Evolutionary conservation across 1,140 invertebrate genomes (phyloP), one percentile per base, ranked within the genome.

Genomic region (Homarus americanus): DNA sequence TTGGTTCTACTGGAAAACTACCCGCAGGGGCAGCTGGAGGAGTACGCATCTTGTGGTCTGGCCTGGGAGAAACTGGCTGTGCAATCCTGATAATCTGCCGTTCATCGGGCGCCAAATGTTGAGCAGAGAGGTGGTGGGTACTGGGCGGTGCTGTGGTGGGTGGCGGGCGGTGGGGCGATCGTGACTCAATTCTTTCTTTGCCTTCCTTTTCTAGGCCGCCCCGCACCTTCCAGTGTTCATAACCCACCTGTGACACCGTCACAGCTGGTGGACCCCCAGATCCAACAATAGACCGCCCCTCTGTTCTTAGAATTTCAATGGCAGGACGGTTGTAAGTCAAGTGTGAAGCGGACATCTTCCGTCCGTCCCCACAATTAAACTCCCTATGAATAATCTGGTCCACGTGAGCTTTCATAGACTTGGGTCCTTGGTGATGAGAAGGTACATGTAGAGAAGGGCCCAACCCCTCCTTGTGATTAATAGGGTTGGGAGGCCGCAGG

Each of bases 51-150:
- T 89, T 82, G 34, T 91, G 83, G 36, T 90, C 91, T 15, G 90
- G 91, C 41, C 91, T 73, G 10, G 93, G 93, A 78, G 94, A 94
- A 40, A 93, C 93, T 3, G 95, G 94, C 91, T 97, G 96, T 10
- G 96, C 96, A 87, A 97, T 96, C 9, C 97, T 95, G 44, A 97
- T 97, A 72, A 97, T 97, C 93, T 97, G 96, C 63, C 96, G 95
- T 93, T 97, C 97, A 93, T 97, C 96, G 49, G 93, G 93, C 38
- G 92, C 87, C 49, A 93, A 72, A 40, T 91, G 88, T 72, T 92
- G 92, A 40, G 84, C 76, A 53, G 88, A 58, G 10, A 91, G 49
- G 40, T 91, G 92, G 63, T 90, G 88, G 80, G 83, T 80, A 12
- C 44, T 69, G 72, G 87, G 82, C 9, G 91, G 86, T 15, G 63